Evolutionary conservation across 2,113 vertebrate genomes (phyloP), one percentile per base, ranked within the genome.

Genomic region (Dicerorhinus sumatrensis): DNA sequence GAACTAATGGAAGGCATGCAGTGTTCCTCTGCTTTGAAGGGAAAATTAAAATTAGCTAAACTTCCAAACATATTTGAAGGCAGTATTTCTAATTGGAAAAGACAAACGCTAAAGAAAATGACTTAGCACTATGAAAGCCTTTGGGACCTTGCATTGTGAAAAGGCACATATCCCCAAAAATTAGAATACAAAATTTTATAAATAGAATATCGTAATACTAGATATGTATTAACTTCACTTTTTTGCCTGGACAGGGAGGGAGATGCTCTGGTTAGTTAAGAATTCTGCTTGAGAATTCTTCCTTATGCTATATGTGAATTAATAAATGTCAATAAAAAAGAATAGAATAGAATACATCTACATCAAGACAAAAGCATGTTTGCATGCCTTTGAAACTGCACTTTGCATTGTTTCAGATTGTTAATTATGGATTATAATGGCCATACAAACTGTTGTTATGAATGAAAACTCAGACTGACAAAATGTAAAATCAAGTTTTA

Each of bases 11-110:
- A 84, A 94, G 17, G 13, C n/a, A 48, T 69, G 9, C 79, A 25
- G 21, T 48, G 93, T 67, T 80, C 33, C 82, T 92, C 33, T 87
- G 89, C 14, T 97, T 93, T 85, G 42, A 29, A 85, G 76, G 17
- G 21, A 12, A 91, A 96, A 91, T 87, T 91, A 93, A 62, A 77
- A 96, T 89, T 77, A 73, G 76, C 96, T 88, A 56, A 96, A 58
- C 10, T 94, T 91, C 65, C 58, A 94, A 70, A 65, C 10, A n/a
- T 79, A 91, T 83, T 88, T 89, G 21, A 89, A 82, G 75, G 8
- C 51, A 62, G 4, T 77, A 27, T 76, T 95, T 11, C 27, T 75
- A 81, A 86, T 46, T 70, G 51, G 75, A 70, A 72, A 87, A 81
- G 25, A 48, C 51, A 89, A 60, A 14, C 42, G 69, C 87, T 65